A percentile compares a stretch with the other conserved stretches of the same genome.
Conservation (phyloP, 2,888 invertebrate species). For the Dicranocentrus wangi region DNA sequence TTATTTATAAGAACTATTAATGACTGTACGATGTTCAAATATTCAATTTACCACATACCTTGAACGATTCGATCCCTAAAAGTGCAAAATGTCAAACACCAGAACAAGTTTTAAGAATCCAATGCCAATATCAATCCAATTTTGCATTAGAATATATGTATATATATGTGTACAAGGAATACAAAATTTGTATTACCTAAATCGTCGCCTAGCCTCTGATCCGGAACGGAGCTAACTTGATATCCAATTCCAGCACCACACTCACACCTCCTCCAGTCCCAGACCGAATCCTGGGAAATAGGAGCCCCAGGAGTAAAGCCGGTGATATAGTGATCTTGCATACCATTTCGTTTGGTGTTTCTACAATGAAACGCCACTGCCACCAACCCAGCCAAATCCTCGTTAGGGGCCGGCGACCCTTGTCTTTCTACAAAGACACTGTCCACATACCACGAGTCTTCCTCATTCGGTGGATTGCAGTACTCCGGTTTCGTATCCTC, state of each 20-base stretch:
- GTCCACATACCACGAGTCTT: slow-evolving; percentile 28
- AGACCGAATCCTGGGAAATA: neutral
- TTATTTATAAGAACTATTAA: too few species aligned
- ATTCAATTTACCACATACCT: too few species aligned
- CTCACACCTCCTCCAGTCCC: slow-evolving; percentile 43
- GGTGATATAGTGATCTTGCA: slow-evolving; percentile 15
- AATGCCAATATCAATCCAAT: too few species aligned
- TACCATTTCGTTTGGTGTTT: slow-evolving; percentile 25
- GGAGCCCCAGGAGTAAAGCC: slow-evolving; percentile 22
- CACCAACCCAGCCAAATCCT: slow-evolving; percentile 30
- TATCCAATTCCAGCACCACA: slow-evolving; percentile 31
- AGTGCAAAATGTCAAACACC: too few species aligned
- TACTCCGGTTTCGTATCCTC: neutral
- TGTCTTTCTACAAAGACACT: slow-evolving; percentile 39
- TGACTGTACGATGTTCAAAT: too few species aligned
- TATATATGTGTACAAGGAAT: too few species aligned
- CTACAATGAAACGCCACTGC: slow-evolving; percentile 13
- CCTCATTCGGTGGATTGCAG: neutral
- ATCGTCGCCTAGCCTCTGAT: slow-evolving; percentile 19
- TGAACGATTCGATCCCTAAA: slow-evolving; percentile 7
- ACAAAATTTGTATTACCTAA: too few species aligned
- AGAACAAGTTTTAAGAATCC: too few species aligned
- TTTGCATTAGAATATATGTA: too few species aligned
- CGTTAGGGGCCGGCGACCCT: slow-evolving; percentile 2
- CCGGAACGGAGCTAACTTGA: slow-evolving; percentile 19